Base-by-base conservation (phyloP, 2,888 invertebrate genomes). In the Neocrepidodera transversa region DNA sequence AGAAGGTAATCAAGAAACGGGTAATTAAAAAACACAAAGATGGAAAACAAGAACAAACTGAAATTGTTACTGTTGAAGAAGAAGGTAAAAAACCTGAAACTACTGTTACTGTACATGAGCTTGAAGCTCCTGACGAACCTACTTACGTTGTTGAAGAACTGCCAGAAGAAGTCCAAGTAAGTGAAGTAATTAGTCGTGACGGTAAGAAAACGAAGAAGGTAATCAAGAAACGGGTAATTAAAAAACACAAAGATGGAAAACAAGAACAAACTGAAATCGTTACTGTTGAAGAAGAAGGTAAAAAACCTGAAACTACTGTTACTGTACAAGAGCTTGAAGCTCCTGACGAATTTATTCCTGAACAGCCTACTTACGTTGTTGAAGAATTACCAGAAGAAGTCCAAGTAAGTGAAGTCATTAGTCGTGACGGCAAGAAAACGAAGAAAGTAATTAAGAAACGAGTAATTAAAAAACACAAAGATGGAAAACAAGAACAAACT, bases 51-150 rank as follows among this genome's bases (percentile, higher is more conserved):
- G 74, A 72, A 68, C 69, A 71, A 14, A 76, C 59, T 78, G 79
- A 71, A 20, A 80, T 76, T 57, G 76, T 76, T 20, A 78, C 73
- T 72, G 70, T 78, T 68, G 64, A 81, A 76, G 69, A 82, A 66
- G 80, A 80, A 61, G 80, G 81, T 40, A 79, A 77, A 69, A 66
- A 78, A 74, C 74, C 82, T 59, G 81, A 82, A 65, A 74, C 80
- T 3, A 82, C 83, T 1, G 81, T 81, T 69, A 80, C 80, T 10
- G 75, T 79, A 1, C 70, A 78, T 32, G 78, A 79, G 55, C 73
- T 78, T 45, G 68, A 75, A 38, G 63, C 63, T 69, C 68, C 74
- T 8, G 58, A 52, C 42, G 52, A 48, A 40, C 50, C 66, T 32
- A 11, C 47, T 14, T 30, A 17, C 5, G 1, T 28, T 8, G 56